Conservation (phyloP, 2,113 vertebrate species). For the Laticauda colubrina region DNA sequence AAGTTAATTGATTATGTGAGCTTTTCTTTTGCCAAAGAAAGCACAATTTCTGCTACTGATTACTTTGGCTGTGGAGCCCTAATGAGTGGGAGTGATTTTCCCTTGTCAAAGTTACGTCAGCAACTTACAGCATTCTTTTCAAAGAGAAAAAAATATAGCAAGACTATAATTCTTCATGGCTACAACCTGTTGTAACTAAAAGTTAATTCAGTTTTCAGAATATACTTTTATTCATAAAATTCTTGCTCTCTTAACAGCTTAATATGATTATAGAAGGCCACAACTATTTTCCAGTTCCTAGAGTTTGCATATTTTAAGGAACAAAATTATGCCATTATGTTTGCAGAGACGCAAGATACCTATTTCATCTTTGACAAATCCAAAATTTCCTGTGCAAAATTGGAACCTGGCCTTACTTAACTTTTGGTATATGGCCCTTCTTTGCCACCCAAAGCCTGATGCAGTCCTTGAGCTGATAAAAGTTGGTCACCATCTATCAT, state of each 20-base stretch:
- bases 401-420: neutral
- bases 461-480: neutral
- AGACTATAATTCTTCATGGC: neutral
- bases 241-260: neutral
- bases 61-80: neutral
- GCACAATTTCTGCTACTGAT: neutral
- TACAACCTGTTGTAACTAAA: neutral
- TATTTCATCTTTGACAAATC: neutral
- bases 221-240: neutral
- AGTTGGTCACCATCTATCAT: neutral
- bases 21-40: neutral
- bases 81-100: neutral
- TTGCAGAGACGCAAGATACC: neutral
- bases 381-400: neutral
- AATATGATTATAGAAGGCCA: neutral
- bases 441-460: neutral
- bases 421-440: neutral
- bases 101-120: neutral
- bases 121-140: neutral
- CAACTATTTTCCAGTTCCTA: neutral
- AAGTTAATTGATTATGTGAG: neutral
- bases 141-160: neutral
- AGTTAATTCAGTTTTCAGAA: neutral
- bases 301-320: neutral
- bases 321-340: neutral